phyloP scores from a whole-genome alignment of 23 tunicate species.

The Aplidium turbinatum region DNA sequence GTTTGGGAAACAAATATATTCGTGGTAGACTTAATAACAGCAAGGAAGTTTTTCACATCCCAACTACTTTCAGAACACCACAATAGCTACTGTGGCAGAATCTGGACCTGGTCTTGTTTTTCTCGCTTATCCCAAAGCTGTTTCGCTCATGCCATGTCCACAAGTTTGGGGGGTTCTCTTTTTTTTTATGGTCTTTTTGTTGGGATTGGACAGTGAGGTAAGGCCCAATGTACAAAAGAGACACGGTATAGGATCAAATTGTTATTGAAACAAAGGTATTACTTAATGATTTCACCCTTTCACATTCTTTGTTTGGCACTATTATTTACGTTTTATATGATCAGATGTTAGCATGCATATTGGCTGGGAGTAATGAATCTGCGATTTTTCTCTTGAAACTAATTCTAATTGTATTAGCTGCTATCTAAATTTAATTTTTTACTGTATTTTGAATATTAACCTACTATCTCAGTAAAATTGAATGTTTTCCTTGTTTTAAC shows the following conservation, averaged over 20 bases:
- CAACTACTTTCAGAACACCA: slow-evolving; percentile 57
- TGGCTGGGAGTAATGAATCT: too few species aligned
- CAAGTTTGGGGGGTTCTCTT: slow-evolving; percentile 66
- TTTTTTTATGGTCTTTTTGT: slow-evolving; percentile 65
- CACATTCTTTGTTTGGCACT: background rate
- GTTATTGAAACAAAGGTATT: background rate
- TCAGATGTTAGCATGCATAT: too few species aligned
- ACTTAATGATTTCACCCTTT: background rate
- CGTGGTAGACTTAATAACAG: too few species aligned
- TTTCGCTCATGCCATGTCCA: slow-evolving; percentile 57
- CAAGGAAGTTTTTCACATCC: background rate
- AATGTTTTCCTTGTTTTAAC: too few species aligned
- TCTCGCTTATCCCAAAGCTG: slow-evolving; percentile 67
- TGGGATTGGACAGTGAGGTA: slow-evolving; percentile 78
- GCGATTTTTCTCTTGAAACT: too few species aligned
- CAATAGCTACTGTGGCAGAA: slow-evolving; percentile 51
- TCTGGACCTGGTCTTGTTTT: slow-evolving; percentile 78
- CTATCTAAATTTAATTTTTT: too few species aligned
- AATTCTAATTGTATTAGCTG: too few species aligned
- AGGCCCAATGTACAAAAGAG: too few species aligned
- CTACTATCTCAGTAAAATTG: too few species aligned
- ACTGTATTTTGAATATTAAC: too few species aligned
- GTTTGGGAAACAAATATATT: too few species aligned
- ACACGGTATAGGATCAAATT: background rate
- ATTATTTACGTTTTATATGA: background rate